These are phyloP conservation scores for Cyphomyrus plagiostoma DNA, from an alignment of 2,113 vertebrate species.

Conservation along the genomic window DNA sequence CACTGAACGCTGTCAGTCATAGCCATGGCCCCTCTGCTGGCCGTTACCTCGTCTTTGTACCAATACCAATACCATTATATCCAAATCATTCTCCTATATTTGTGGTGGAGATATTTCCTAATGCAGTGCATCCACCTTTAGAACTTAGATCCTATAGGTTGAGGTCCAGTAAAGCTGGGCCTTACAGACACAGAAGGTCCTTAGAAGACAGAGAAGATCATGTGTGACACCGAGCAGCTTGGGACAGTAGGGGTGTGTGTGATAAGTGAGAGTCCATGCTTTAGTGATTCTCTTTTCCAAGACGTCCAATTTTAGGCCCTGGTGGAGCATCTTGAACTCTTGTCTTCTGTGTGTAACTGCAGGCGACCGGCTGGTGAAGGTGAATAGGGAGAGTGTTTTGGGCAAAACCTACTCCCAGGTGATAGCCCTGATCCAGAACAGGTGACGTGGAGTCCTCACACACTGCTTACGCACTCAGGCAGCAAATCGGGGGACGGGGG, in stretches of 20 bases:
- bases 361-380: constrained; percentile 92
- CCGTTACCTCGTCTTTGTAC: neutral
- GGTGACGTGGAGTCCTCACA: constrained; percentile 55
- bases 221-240: neutral
- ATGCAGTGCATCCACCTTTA: neutral
- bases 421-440: constrained; percentile 89
- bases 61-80: neutral
- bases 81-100: neutral
- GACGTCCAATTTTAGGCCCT: neutral
- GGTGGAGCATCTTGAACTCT: neutral
- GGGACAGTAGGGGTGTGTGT: neutral
- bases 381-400: constrained; percentile 84
- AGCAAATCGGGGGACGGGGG: neutral
- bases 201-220: neutral
- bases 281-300: neutral
- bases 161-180: neutral
- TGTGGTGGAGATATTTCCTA: neutral
- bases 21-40: neutral
- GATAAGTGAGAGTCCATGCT: neutral
- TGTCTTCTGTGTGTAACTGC: constrained; percentile 22
- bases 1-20: neutral
- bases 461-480: neutral
- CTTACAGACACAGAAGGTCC: neutral
- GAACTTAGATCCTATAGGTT: neutral
- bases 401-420: constrained; percentile 97